Base-by-base conservation (phyloP, 2,113 vertebrate species). In the Columba janthina region DNA sequence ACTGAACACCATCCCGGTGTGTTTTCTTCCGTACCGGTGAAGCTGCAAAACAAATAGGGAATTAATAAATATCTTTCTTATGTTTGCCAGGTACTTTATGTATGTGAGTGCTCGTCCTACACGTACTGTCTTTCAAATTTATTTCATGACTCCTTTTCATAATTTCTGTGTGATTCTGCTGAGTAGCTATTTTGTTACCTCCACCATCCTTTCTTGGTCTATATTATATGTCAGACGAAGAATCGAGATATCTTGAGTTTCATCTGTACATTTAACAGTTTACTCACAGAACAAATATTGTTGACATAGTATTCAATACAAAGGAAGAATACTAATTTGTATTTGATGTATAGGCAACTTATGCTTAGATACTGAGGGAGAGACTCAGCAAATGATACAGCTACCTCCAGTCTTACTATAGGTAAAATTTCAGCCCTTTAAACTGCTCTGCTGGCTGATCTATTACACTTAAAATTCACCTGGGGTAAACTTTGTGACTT, bases 1-100 rank as follows among this genome's bases (percentile, higher is more conserved):
- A 3, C 8, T 5, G 12, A 60, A 36, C 71, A 1, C 15, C n/a
- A 1, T 2, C 10, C 3, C 44, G 1, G 7, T 0, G 5, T 6
- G 40, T 34, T 62, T 82, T 31, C 36, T 73, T 25, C 22, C 28
- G 20, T 13, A 11, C n/a, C 2, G 3, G 7, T 4, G 29, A 65
- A 62, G n/a, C 17, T 50, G 46, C 58, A 36, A 54, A 78, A 26
- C 50, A 36, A 70, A 38, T 0, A 18, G 25, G n/a, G 13, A 85
- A 50, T 74, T 38, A 46, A 46, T 28, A 5, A 31, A 48, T 65
- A 26, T 38, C 34, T 70, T 58, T 46, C n/a, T 26, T 48, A 15
- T 51, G 42, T 73, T 77, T 72, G 12, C 32, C 20, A 36, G 42
- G 11, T 16, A 25, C 24, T 42, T 26, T 32, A 14, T 36, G n/a